Conservation (phyloP, 2,888 invertebrate genomes). For the Habrosyne pyritoides region DNA sequence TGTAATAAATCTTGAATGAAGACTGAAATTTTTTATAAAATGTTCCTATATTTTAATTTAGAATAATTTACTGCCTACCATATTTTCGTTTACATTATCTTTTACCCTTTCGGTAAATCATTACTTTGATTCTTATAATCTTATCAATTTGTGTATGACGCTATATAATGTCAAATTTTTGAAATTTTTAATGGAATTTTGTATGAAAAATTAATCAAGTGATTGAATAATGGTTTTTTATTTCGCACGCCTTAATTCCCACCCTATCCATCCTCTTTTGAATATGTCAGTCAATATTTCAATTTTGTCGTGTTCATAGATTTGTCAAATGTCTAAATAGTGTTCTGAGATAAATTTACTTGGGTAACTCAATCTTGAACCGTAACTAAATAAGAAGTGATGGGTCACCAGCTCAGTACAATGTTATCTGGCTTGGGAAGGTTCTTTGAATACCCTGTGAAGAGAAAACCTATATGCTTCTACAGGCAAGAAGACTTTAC, state of each 20-base stretch:
- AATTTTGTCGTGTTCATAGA: neutral
- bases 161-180: constrained; percentile 83
- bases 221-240: constrained; percentile 75
- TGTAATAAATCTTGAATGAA: constrained; percentile 75
- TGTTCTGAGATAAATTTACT: no score
- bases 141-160: constrained; percentile 81
- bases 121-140: constrained; percentile 77
- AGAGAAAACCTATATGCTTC: constrained; percentile 83
- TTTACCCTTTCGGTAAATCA: constrained; percentile 73
- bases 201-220: constrained; percentile 81
- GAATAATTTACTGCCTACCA: constrained; percentile 79
- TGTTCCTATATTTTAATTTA: constrained; percentile 83
- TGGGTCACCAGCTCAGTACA: constrained; percentile 77
- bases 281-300: neutral
- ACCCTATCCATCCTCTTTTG: constrained; percentile 10
- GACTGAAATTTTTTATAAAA: constrained; percentile 78
- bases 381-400: constrained; percentile 23
- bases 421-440: constrained; percentile 71
- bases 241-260: constrained; percentile 26
- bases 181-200: constrained; percentile 83
- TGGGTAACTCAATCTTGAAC: neutral
- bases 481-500: constrained; percentile 83
- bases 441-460: constrained; percentile 83
- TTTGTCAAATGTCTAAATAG: neutral
- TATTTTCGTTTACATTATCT: constrained; percentile 75